Base-by-base conservation (phyloP, 2,113 vertebrate genomes). In the Brienomyrus brachyistius region DNA sequence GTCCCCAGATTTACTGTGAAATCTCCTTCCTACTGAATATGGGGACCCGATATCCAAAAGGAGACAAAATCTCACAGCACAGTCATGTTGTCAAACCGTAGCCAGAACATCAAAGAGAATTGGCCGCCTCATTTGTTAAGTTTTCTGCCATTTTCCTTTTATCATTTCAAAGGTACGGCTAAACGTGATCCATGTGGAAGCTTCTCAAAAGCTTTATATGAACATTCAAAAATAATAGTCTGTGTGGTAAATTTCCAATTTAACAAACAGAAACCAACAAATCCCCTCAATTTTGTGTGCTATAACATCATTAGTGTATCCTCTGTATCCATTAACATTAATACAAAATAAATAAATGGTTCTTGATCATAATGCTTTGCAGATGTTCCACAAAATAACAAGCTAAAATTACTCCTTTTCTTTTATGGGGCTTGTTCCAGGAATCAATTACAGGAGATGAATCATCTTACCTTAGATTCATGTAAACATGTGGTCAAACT, bases 101-200 rank as follows among this genome's bases (percentile, higher is more conserved):
- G 51, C 43, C 5, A 85, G 87, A 90, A 84, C 92, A 94, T 93
- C 91, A 93, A 93, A 93, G 88, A 91, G 92, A 93, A 92, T 93
- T 11, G 87, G 89, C 90, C 92, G 84, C 89, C 88, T 92, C 91
- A 91, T 91, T 91, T 92, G 91, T 74, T 91, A 87, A 56, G 74
- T 87, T 88, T 88, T 91, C 91, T 92, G 90, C 92, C 91, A 92
- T 31, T 66, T 66, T 91, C 91, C 88, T 89, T 89, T 91, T 89
- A 88, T 89, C 91, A 92, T 91, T 92, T 93, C 91, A 93, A 93
- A 93, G 85, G 40, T 66, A 89, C 90, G 88, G 91, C 91, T 93
- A 90, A 92, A 89, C 40, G 35, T 89, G 89, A 93, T 90, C 77
- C 77, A 88, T 90, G 88, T 80, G 77, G n/a, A 89, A n/a, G 89